A percentile compares a stretch with the other conserved stretches of the same genome.
Conservation (phyloP, 1,140 invertebrate genomes). For the Battus philenor region DNA sequence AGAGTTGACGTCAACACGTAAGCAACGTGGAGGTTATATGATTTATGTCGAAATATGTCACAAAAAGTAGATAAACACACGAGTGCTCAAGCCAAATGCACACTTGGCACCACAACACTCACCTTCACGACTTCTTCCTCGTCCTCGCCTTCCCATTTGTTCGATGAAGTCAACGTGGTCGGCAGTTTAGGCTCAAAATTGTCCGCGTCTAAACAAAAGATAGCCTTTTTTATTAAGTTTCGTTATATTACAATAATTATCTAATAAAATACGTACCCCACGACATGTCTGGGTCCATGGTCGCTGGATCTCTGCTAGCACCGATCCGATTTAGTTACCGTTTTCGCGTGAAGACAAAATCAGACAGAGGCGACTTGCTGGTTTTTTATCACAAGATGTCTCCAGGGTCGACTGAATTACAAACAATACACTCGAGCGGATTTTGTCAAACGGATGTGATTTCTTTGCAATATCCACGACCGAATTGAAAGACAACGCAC, state of each 20-base stretch:
- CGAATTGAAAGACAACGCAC: slow-evolving; percentile 58
- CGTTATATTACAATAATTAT: too few relatives aligned
- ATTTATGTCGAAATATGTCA: neutral
- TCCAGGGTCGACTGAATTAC: slow-evolving; percentile 63
- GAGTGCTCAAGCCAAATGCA: slow-evolving; percentile 15
- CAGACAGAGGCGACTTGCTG: slow-evolving; percentile 54
- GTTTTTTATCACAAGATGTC: slow-evolving; percentile 73
- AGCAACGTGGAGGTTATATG: slow-evolving; percentile 59
- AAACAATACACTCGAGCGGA: slow-evolving; percentile 61
- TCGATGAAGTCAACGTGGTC: slow-evolving; percentile 73
- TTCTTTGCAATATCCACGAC: slow-evolving; percentile 68
- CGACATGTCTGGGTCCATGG: slow-evolving; percentile 63
- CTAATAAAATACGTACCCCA: slow-evolving; percentile 71
- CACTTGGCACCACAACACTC: slow-evolving; percentile 50
- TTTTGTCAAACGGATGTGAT: slow-evolving; percentile 69
- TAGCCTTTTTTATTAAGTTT: too few relatives aligned
- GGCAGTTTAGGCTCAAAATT: slow-evolving; percentile 73
- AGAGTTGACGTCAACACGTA: slow-evolving; percentile 61
- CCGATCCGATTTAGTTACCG: slow-evolving; percentile 55
- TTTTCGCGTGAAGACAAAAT: slow-evolving; percentile 68
- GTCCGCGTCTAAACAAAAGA: slow-evolving; percentile 68
- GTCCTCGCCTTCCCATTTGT: slow-evolving; percentile 93
- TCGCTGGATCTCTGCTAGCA: slow-evolving; percentile 49
- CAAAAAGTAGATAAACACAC: slow-evolving; percentile 2
- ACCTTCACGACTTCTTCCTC: slow-evolving; percentile 92